Base-by-base conservation (phyloP, 2,888 invertebrate genomes). In the Ariolimax columbianus region DNA sequence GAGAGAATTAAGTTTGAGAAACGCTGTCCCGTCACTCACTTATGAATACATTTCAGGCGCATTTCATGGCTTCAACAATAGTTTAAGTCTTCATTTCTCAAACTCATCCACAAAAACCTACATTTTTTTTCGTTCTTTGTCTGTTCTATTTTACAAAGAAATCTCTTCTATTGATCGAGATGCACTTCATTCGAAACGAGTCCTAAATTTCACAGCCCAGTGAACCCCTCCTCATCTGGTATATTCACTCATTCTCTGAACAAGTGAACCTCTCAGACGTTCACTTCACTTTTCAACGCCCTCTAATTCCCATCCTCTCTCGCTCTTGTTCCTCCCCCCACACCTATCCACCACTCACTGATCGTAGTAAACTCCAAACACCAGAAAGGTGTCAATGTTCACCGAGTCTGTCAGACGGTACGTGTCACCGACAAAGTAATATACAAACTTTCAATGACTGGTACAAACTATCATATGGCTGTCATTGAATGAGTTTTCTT, bases 211-310 rank as follows among this genome's bases (percentile, higher is more conserved):
- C 26, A 40, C 40, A 38, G 72, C 19, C 23, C 72, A 40, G 26
- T 40, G 23, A 40, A 72, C 72, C 72, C 23, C 40, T 72, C 26
- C 38, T n/a, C 40, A 7, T 19, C 11, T 9, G 23, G 3, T 19
- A 38, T 72, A 26, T 40, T 40, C 40, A 40, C 40, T 38, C 7
- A 26, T 40, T 40, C 40, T 26, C 40, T 38, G 6, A 72, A 72
- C 72, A 38, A 30, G 2, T 75, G 38, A 47, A 47, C n/a, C 73
- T 47, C 73, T 75, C 19, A 14, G 17, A 30, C 73, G 26, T 73
- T 33, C 73, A 75, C 73, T 75, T 47, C 73, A 47, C 47, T 75
- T 75, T 30, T n/a, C n/a, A 75, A 30, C 43, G 47, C 73, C 11
- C 43, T 47, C 23, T 75, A 43, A 75, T 43, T 75, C 47, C 30